Base-by-base conservation (phyloP, 2,888 invertebrate species). In the Miltochrista miniata region DNA sequence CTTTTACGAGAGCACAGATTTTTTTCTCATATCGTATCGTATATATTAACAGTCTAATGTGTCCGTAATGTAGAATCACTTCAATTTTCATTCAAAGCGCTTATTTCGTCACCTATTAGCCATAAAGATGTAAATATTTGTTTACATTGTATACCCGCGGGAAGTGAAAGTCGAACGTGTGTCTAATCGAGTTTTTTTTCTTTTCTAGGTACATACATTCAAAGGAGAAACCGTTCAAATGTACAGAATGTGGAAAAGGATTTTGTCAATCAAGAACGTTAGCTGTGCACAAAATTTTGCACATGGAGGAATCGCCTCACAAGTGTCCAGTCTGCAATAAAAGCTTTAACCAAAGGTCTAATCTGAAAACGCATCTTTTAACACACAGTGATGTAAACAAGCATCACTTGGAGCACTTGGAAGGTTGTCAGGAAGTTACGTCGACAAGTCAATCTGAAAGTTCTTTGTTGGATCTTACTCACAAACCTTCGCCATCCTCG, bases 161-260 rank as follows among this genome's bases (percentile, higher is more conserved):
- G 50, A 65, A 76, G 75, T 81, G 76, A 82, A 81, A 82, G 79
- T 81, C 68, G 45, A 60, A 51, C 69, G 62, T 48, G 62, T 59
- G 47, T 61, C 67, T 83, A 81, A 72, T 81, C 18, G 18, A 24
- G 75, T 74, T 88, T 45, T 74, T 73, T 80, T 70, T 74, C 62
- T 86, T 75, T 92, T 92, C 50, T 93, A 98, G 98, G 81, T 99
- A 98, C 90, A 99, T 99, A 64, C 99, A 99, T 90, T 98, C 98
- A 64, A 99, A 99, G 81, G 98, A 99, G 87, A 99, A 99, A 84
- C 99, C 99, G 0, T 99, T 99, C 92, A 99, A 98, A 80, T 99
- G 99, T 85, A 94, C 94, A 3, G 97, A 98, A 72, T 99, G 99
- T 84, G 98, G 98, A 39, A 99, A 99, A 89, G 99, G 99, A 5